Percentiles rank a stretch among this genome's conserved stretches.
Conservation (phyloP, 2,113 vertebrate species). For the Emydocephalus ijimae region DNA sequence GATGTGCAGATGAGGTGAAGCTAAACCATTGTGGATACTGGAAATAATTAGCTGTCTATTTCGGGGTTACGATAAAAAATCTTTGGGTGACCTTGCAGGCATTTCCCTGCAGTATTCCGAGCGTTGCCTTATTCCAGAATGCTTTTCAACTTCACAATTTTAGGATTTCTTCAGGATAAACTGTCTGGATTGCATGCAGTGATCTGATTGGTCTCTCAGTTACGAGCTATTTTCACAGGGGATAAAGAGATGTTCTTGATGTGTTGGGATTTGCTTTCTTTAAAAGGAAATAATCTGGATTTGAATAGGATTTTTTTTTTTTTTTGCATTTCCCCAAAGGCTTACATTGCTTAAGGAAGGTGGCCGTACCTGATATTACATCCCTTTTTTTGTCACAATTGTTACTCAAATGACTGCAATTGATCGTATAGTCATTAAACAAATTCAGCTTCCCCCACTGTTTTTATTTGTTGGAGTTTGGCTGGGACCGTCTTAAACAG, state of each 20-base stretch:
- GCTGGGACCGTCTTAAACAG: too few relatives aligned
- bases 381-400: too few relatives aligned
- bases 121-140: background rate
- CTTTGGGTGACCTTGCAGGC: background rate
- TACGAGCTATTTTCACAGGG: background rate
- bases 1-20: background rate
- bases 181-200: background rate
- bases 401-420: too few relatives aligned
- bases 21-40: background rate
- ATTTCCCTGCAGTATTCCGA: background rate
- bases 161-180: background rate
- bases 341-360: background rate
- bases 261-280: background rate
- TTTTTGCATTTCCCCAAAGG: background rate
- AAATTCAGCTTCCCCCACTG: too few relatives aligned
- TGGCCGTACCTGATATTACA: too few relatives aligned
- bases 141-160: background rate
- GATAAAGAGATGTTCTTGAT: background rate
- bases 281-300: background rate
- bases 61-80: background rate
- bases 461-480: too few relatives aligned
- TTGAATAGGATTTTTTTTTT: too few relatives aligned
- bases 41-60: background rate
- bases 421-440: too few relatives aligned
- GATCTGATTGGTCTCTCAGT: background rate